Evolutionary conservation across 2,113 vertebrate genomes (phyloP).

Genomic region (Pteropus alecto): DNA sequence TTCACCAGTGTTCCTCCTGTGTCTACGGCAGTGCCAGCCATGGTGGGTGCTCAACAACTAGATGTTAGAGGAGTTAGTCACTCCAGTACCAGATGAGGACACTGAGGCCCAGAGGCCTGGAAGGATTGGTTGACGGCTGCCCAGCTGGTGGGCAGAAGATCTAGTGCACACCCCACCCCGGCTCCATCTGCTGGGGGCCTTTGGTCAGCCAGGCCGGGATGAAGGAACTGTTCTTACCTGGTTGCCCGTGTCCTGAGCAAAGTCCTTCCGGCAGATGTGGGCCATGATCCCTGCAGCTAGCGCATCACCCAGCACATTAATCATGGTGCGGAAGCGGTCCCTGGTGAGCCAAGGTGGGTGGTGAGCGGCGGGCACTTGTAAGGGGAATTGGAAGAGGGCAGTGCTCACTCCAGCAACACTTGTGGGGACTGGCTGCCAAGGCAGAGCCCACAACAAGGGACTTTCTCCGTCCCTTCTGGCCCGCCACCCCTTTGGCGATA

Average conservation of each 20-base stretch:
- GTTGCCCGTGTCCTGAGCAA: conserved; percentile 87
- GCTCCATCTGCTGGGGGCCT: neutral
- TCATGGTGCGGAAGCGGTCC: conserved; percentile 98
- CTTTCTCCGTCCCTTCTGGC: neutral
- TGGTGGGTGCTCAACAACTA: neutral
- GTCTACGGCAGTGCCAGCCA: neutral
- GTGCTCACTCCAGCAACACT: neutral
- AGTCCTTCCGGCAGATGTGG: conserved; percentile 97
- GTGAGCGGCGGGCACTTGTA: neutral
- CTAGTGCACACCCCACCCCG: neutral
- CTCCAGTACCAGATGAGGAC: neutral
- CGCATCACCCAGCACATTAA: conserved; percentile 96
- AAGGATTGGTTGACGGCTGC: neutral
- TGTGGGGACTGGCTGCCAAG: fast-evolving
- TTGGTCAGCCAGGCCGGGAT: neutral
- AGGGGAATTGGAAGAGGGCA: neutral
- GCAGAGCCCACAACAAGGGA: neutral
- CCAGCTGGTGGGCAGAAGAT: neutral
- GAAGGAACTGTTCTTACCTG: conserved; percentile 83
- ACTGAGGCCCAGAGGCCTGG: neutral
- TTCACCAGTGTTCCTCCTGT: neutral
- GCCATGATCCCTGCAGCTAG: conserved; percentile 98
- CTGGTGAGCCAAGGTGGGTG: conserved; percentile 76
- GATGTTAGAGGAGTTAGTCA: neutral
- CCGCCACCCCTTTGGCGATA: fast-evolving